These are phyloP conservation scores for Cyphomyrus plagiostoma DNA, from an alignment of 2,113 vertebrate genomes.

Conservation along the genomic window DNA sequence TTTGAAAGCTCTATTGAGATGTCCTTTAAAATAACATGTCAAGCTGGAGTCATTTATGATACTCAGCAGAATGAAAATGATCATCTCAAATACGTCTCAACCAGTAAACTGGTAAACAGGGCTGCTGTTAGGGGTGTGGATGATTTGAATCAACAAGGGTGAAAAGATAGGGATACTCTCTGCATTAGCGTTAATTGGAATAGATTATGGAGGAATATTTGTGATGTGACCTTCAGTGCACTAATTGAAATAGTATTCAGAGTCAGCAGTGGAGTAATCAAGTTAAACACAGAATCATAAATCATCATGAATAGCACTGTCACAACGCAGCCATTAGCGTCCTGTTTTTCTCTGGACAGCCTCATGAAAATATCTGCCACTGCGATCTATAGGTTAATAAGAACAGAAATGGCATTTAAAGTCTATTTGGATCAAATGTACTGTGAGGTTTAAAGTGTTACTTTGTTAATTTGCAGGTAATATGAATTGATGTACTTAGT, in stretches of 20 bases:
- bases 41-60: slow-evolving; percentile 81
- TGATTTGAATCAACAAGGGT: slow-evolving; percentile 99
- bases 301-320: slow-evolving; percentile 99
- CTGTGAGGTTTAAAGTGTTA: slow-evolving; percentile 95
- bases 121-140: slow-evolving; percentile 87
- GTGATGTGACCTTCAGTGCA: slow-evolving; percentile 99
- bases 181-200: slow-evolving; percentile 99
- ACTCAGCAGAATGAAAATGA: slow-evolving; percentile 84
- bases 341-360: slow-evolving; percentile 90
- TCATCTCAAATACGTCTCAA: slow-evolving; percentile 84
- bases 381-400: slow-evolving; percentile 99
- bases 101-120: slow-evolving; percentile 97
- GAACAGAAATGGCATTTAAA: slow-evolving; percentile 99
- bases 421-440: slow-evolving; percentile 99
- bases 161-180: slow-evolving; percentile 99
- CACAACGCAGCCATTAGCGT: slow-evolving; percentile 95
- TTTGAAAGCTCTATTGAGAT: slow-evolving; percentile 60
- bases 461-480: slow-evolving; percentile 99
- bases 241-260: slow-evolving; percentile 99
- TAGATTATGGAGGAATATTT: slow-evolving; percentile 99
- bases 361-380: slow-evolving; percentile 96
- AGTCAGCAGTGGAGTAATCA: slow-evolving; percentile 99
- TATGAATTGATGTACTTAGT: slow-evolving; percentile 99
- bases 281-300: slow-evolving; percentile 99
- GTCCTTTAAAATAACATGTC: slow-evolving; percentile 73